Percentiles rank a stretch among this genome's conserved stretches.
phyloP scores from a whole-genome alignment of 1,140 invertebrate species.

The Frieseomelitta varia region DNA sequence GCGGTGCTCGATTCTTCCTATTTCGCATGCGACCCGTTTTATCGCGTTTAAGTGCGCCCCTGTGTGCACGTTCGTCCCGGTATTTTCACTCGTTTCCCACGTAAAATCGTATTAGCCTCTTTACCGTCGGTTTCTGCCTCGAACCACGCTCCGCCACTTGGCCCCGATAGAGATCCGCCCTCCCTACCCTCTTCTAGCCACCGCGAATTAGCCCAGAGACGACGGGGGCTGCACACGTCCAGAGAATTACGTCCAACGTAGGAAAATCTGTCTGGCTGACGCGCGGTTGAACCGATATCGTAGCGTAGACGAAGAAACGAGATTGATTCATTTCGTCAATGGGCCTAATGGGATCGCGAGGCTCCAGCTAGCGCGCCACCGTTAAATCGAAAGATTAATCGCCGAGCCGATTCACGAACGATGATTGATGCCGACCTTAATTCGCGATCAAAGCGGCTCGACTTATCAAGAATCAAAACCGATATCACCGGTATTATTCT shows the following conservation, averaged over 20 bases:
- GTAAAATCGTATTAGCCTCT: slow-evolving; percentile 54
- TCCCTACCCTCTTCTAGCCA: background rate
- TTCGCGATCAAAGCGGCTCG: slow-evolving; percentile 20
- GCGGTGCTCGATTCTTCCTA: background rate
- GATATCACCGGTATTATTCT: background rate
- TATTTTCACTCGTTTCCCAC: slow-evolving; percentile 48
- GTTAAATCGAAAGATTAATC: slow-evolving; percentile 24
- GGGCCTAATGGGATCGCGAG: background rate
- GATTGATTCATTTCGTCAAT: slow-evolving; percentile 16
- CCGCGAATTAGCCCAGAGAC: background rate
- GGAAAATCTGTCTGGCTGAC: slow-evolving; percentile 10
- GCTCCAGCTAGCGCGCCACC: background rate
- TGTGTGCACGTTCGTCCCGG: background rate
- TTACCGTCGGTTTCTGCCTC: background rate
- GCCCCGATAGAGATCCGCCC: background rate
- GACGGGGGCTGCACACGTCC: background rate
- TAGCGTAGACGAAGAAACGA: background rate
- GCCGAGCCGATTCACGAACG: slow-evolving; percentile 5
- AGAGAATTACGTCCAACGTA: too few relatives aligned
- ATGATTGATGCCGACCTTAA: slow-evolving; percentile 48
- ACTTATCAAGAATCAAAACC: slow-evolving; percentile 32
- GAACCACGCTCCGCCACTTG: background rate
- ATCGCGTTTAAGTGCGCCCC: slow-evolving; percentile 38
- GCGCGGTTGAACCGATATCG: background rate
- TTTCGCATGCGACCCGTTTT: slow-evolving; percentile 44